phyloP scores from a whole-genome alignment of 1,140 invertebrate genomes.

The Thaumetopoea pityocampa region DNA sequence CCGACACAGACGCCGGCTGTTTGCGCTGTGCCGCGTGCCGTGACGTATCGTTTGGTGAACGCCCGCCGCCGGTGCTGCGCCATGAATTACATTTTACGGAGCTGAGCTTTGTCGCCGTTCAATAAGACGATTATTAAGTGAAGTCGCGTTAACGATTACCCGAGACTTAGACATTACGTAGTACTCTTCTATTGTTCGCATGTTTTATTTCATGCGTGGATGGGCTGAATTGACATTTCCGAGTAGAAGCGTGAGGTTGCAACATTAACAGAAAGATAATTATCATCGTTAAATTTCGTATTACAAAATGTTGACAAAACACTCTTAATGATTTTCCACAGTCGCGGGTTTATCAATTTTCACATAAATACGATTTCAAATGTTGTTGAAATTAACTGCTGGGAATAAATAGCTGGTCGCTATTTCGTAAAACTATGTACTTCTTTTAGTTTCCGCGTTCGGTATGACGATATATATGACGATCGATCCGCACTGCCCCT shows the following conservation, averaged over 20 bases:
- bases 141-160: conserved; percentile 40
- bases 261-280: conserved; percentile 16
- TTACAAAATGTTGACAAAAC: too few relatives aligned
- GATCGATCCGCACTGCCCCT: too few relatives aligned
- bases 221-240: conserved; percentile 16
- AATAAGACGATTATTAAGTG: conserved; percentile 40
- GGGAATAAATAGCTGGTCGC: too few relatives aligned
- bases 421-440: too few relatives aligned
- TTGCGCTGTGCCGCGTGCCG: conserved; percentile 68
- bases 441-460: too few relatives aligned
- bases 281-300: conserved; percentile 6
- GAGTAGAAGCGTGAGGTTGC: conserved; percentile 25
- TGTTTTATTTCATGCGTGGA: conserved; percentile 22
- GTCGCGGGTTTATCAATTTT: too few relatives aligned
- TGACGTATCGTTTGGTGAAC: conserved; percentile 62
- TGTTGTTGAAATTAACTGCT: too few relatives aligned
- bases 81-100: conserved; percentile 47
- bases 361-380: too few relatives aligned
- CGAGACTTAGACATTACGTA: conserved; percentile 34
- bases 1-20: conserved; percentile 63
- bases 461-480: too few relatives aligned
- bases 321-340: too few relatives aligned
- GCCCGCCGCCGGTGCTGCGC: conserved; percentile 30
- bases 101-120: conserved; percentile 38
- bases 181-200: conserved; percentile 24